phyloP scores from a whole-genome alignment of 2,113 vertebrate genomes.

The Sturnira hondurensis region DNA sequence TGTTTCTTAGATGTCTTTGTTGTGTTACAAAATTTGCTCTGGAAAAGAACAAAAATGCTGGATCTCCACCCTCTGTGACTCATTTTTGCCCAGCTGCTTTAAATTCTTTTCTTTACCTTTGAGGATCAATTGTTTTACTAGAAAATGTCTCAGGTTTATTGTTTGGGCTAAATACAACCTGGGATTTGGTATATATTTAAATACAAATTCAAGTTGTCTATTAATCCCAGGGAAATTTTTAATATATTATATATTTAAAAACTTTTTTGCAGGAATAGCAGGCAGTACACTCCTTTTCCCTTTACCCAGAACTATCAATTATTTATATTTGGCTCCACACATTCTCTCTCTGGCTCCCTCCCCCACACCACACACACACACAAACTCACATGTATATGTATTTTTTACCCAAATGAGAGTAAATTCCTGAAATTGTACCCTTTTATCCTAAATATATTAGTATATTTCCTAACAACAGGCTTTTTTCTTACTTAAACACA shows the following conservation, averaged over 20 bases:
- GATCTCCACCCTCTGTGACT: neutral
- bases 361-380: neutral
- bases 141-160: neutral
- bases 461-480: neutral
- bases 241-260: neutral
- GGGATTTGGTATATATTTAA: neutral
- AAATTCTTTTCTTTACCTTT: neutral
- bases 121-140: neutral
- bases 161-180: neutral
- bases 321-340: neutral
- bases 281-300: neutral
- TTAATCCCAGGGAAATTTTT: neutral
- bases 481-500: neutral
- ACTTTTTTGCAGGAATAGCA: neutral
- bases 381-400: neutral
- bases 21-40: neutral
- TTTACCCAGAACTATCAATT: neutral
- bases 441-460: neutral
- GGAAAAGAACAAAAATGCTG: neutral
- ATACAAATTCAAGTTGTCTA: neutral
- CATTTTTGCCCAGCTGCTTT: neutral
- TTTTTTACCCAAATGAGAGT: neutral
- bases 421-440: neutral
- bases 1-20: neutral
- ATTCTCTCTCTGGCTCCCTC: neutral